These are phyloP conservation scores for Eilema sororculum DNA, from an alignment of 2,888 invertebrate species.

Conservation along the genomic window DNA sequence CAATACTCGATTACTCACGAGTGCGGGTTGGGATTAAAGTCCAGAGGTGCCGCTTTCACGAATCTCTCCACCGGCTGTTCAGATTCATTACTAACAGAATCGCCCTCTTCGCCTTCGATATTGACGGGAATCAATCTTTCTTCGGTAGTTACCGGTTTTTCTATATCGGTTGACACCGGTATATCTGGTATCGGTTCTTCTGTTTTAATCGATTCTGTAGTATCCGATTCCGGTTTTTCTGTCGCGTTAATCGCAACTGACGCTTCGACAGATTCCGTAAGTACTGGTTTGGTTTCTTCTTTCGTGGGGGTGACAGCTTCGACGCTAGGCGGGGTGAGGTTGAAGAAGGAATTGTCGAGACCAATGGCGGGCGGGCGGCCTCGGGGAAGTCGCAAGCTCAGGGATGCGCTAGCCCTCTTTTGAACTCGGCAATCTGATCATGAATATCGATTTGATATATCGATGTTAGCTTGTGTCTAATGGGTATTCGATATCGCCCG, in stretches of 20 bases:
- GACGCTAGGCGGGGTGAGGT: conserved; percentile 82
- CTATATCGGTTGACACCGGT: conserved; percentile 23
- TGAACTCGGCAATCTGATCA: conserved; percentile 84
- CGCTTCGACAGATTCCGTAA: conserved; percentile 57
- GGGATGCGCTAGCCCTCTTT: conserved; percentile 80
- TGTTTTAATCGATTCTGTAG: background rate
- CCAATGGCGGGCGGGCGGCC: conserved; percentile 79
- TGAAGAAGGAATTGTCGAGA: conserved; percentile 75
- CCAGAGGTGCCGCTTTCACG: conserved; percentile 73
- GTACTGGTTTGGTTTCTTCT: conserved; percentile 53
- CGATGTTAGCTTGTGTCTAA: conserved; percentile 53
- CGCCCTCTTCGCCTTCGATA: conserved; percentile 37
- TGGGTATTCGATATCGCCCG: conserved; percentile 37
- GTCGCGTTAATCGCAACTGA: conserved; percentile 50
- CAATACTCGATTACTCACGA: conserved; percentile 81
- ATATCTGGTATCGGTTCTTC: conserved; percentile 18
- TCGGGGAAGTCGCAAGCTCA: conserved; percentile 78
- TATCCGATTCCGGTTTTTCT: conserved; percentile 1
- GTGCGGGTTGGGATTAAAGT: conserved; percentile 81
- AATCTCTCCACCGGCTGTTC: conserved; percentile 55
- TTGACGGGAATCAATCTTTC: conserved; percentile 51
- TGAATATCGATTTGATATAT: conserved; percentile 52
- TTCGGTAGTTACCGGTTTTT: conserved; percentile 24
- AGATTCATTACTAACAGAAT: conserved; percentile 29
- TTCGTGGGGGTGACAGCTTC: conserved; percentile 75